A percentile compares a stretch with the other conserved stretches of the same genome.
phyloP scores from a whole-genome alignment of 2,797 vertebrate species.

The Peromyscus aztecus region DNA sequence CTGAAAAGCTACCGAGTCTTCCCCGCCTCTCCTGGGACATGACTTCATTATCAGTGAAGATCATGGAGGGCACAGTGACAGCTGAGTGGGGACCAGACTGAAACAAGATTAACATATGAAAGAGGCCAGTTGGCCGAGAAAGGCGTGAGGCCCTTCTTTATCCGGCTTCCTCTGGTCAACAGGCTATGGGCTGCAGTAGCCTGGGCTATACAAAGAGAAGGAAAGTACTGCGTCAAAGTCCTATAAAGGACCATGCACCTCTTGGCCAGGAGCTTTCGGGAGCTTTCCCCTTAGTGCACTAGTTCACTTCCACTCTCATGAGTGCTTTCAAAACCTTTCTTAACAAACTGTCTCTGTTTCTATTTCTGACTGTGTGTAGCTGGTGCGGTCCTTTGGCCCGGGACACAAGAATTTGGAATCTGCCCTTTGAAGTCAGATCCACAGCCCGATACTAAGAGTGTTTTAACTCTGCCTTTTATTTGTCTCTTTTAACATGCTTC shows the following conservation, averaged over 20 bases:
- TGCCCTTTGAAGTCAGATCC: neutral
- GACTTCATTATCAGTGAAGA: neutral
- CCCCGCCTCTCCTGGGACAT: neutral
- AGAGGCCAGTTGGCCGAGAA: neutral
- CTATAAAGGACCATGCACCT: neutral
- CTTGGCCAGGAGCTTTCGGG: neutral
- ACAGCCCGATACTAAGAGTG: neutral
- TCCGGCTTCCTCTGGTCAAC: neutral
- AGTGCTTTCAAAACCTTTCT: too few relatives aligned
- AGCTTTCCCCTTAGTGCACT: neutral
- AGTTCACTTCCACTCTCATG: neutral
- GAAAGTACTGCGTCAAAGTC: too few relatives aligned
- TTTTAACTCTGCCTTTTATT: neutral
- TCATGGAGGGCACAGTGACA: neutral
- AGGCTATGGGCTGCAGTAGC: neutral
- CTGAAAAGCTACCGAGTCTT: neutral
- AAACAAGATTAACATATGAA: constrained; percentile 19
- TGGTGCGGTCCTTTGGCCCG: neutral
- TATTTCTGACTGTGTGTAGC: neutral
- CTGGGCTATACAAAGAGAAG: too few relatives aligned
- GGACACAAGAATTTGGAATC: neutral
- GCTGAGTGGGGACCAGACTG: neutral
- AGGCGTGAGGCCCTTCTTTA: neutral
- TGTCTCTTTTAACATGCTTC: neutral
- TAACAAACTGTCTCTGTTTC: neutral